Percentiles rank a stretch among this genome's conserved stretches.
Evolutionary conservation across 2,888 invertebrate species (phyloP).

Genomic region (Euclidia mi): DNA sequence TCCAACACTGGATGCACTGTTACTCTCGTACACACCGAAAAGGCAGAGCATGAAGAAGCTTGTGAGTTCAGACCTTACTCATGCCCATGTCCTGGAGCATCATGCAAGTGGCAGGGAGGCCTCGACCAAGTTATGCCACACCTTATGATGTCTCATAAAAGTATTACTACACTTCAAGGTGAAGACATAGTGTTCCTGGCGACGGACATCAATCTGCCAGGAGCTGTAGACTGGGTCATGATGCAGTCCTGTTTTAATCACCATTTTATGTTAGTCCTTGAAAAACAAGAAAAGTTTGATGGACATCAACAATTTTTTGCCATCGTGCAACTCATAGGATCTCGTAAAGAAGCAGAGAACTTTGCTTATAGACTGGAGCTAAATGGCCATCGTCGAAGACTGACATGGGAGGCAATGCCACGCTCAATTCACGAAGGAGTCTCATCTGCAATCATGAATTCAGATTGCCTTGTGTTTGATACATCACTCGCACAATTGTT

Average conservation of each 20-base stretch:
- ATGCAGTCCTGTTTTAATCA: constrained; percentile 99
- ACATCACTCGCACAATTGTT: constrained; percentile 99
- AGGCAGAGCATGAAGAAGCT: constrained; percentile 99
- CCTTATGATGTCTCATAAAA: constrained; percentile 98
- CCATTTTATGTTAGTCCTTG: constrained; percentile 99
- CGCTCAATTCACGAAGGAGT: constrained; percentile 99
- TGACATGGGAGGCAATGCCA: constrained; percentile 99
- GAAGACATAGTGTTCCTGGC: constrained; percentile 99
- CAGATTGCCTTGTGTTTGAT: constrained; percentile 99
- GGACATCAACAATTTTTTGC: constrained; percentile 99
- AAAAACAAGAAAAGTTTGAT: constrained; percentile 99
- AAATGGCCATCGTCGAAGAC: constrained; percentile 97
- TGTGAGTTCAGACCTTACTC: constrained; percentile 99
- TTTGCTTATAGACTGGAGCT: constrained; percentile 99
- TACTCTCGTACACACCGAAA: constrained; percentile 98
- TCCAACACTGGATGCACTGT: constrained; percentile 98
- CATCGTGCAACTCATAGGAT: constrained; percentile 99
- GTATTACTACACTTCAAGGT: constrained; percentile 99
- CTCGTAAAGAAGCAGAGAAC: constrained; percentile 99
- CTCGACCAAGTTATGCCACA: constrained; percentile 99
- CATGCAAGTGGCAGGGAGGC: constrained; percentile 99
- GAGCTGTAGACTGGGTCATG: constrained; percentile 99
- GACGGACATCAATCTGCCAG: constrained; percentile 99
- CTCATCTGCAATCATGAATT: constrained; percentile 98
- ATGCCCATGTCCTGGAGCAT: constrained; percentile 99